Percentiles rank a stretch among this genome's conserved stretches.
These are phyloP conservation scores for Heliornis fulica DNA, from an alignment of 2,113 vertebrate genomes.

Conservation along the genomic window DNA sequence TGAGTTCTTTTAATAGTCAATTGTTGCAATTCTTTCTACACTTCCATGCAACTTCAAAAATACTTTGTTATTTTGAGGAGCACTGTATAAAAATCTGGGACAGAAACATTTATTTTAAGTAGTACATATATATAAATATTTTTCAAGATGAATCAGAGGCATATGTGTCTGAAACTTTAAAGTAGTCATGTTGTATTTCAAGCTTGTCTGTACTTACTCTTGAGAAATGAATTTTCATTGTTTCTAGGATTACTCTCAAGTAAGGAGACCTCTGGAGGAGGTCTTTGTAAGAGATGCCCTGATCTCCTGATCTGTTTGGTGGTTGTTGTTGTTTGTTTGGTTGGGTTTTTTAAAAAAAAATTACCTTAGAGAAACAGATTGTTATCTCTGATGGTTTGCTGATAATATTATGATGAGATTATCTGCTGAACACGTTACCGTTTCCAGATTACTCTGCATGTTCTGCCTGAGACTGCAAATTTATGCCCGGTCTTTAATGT, in stretches of 20 bases:
- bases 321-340: no score
- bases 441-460: background rate
- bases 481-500: background rate
- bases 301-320: background rate
- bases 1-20: background rate
- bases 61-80: background rate
- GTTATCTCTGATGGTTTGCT: background rate
- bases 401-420: background rate
- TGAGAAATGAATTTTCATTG: background rate
- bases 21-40: background rate
- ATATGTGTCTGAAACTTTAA: background rate
- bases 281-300: background rate
- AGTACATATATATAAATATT: background rate
- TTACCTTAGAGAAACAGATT: conserved; percentile 28
- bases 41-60: background rate
- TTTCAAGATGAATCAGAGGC: background rate
- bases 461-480: background rate
- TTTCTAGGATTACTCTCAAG: conserved; percentile 3
- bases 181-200: background rate
- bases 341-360: background rate
- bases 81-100: background rate
- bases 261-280: background rate
- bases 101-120: background rate
- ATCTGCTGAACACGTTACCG: background rate
- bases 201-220: background rate